These are phyloP conservation scores for Platyrinchus mystaceus DNA, from an alignment of 2,797 vertebrate genomes.

Conservation along the genomic window DNA sequence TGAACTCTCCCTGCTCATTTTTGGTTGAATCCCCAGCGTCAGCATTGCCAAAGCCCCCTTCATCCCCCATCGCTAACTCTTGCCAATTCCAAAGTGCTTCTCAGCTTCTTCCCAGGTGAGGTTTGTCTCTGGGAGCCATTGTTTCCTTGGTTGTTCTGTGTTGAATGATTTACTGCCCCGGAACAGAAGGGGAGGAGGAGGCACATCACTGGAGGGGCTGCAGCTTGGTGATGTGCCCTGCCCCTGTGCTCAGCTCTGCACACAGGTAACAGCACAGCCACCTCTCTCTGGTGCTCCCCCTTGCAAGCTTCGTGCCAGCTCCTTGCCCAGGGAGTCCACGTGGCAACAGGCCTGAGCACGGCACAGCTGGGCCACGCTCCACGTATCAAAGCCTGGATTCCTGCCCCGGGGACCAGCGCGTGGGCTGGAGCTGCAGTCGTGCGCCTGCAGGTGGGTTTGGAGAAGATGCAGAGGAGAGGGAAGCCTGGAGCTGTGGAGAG, in stretches of 20 bases:
- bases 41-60: background rate
- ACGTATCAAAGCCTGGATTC: background rate
- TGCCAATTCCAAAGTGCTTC: background rate
- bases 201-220: background rate
- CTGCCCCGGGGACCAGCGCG: background rate
- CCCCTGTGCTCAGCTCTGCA: rapidly evolving
- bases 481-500: background rate
- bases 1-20: background rate
- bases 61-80: background rate
- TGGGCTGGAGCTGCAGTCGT: background rate
- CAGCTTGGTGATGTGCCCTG: rapidly evolving
- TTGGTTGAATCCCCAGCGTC: rapidly evolving
- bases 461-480: background rate
- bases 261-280: background rate
- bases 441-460: background rate
- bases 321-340: background rate
- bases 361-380: background rate
- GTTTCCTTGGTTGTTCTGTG: rapidly evolving
- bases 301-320: background rate
- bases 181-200: background rate
- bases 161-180: background rate
- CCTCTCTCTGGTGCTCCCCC: background rate
- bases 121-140: background rate
- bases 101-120: background rate
- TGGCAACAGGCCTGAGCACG: background rate